phyloP scores from a whole-genome alignment of 2,888 invertebrate species.

The Melanargia galathea region DNA sequence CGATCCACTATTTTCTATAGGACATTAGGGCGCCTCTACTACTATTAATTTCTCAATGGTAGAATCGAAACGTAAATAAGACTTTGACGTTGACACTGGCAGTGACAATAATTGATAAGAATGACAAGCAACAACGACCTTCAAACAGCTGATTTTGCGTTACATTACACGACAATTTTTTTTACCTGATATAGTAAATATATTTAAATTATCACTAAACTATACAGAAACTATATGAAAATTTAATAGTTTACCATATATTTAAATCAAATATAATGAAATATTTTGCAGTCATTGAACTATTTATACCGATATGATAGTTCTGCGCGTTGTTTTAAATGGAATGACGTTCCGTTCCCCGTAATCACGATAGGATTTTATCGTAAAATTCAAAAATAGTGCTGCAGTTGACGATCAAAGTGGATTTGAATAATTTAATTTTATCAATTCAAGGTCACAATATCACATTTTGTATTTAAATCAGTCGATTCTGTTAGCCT shows the following conservation, averaged over 20 bases:
- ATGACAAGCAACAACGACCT: neutral
- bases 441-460: constrained; percentile 78
- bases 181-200: no score
- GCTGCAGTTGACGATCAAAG: constrained; percentile 44
- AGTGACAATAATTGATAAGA: neutral
- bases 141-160: constrained; percentile 3
- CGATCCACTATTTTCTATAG: no score
- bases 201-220: no score
- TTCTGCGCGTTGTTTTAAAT: neutral
- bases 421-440: constrained; percentile 57
- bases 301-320: no score
- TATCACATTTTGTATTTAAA: constrained; percentile 65
- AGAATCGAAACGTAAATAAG: neutral
- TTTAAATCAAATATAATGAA: no score
- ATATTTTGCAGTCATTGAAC: no score
- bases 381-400: neutral
- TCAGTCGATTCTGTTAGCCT: constrained; percentile 60
- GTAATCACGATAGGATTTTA: no score
- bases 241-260: no score
- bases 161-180: constrained; percentile 11
- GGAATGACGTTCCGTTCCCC: neutral
- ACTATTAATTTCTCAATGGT: no score
- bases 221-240: no score
- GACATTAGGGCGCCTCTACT: no score
- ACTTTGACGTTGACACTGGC: neutral